Percentiles rank a stretch among this genome's conserved stretches.
These are phyloP conservation scores for Acyrthosiphon pisum DNA, from an alignment of 1,140 invertebrate species.

Conservation along the genomic window DNA sequence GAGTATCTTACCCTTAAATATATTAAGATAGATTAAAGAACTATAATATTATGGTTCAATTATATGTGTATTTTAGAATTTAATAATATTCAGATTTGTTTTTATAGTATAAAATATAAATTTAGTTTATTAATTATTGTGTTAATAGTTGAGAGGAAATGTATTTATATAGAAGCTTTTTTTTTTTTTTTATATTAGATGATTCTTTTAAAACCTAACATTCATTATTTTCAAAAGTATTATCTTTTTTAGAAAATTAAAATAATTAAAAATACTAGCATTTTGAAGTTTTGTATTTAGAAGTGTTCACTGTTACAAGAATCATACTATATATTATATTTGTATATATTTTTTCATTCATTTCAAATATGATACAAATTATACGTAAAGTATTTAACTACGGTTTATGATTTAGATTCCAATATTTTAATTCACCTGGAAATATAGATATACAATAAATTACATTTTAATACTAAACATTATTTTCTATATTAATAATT, in stretches of 20 bases:
- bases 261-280: background rate
- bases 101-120: no score
- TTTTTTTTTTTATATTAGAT: background rate
- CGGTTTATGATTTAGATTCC: background rate
- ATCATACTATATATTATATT: background rate
- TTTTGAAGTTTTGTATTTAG: background rate
- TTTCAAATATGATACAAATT: background rate
- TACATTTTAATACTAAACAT: background rate
- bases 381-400: background rate
- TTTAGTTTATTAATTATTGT: no score
- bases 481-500: background rate
- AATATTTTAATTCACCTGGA: background rate
- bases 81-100: no score
- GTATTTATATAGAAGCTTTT: background rate
- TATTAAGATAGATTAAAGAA: no score
- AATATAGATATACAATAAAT: no score
- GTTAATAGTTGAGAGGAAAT: background rate
- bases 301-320: background rate
- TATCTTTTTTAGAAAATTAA: no score
- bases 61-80: no score
- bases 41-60: no score
- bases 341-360: background rate
- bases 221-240: no score
- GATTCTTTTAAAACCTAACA: no score
- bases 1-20: no score